Evolutionary conservation across 2,797 vertebrate genomes (phyloP).

Genomic region (Poeciliopsis turneri): DNA sequence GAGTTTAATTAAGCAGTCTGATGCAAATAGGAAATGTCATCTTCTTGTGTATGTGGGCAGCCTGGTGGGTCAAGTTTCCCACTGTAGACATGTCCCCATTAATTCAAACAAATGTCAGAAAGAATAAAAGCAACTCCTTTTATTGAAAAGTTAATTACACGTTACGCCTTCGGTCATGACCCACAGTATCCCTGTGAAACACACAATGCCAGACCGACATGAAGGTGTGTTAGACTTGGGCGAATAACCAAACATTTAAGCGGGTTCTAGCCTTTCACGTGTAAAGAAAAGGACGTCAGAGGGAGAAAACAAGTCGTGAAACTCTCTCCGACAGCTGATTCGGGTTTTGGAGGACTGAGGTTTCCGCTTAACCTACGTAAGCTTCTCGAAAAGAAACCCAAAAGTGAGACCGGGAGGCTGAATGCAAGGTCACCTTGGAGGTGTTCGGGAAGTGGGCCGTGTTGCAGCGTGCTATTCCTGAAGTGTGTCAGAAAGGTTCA

Average conservation of each 20-base stretch:
- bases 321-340: constrained; percentile 18
- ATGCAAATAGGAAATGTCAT: constrained; percentile 21
- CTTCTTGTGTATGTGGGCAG: constrained; percentile 15
- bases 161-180: constrained; percentile 14
- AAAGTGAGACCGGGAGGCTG: constrained; percentile 9
- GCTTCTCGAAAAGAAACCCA: neutral
- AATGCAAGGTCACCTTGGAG: constrained; percentile 11
- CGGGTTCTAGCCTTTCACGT: constrained; percentile 37
- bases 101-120: constrained; percentile 47
- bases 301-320: constrained; percentile 26
- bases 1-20: constrained; percentile 22
- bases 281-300: constrained; percentile 24
- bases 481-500: constrained; percentile 51
- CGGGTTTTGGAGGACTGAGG: constrained; percentile 37
- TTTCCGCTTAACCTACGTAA: neutral
- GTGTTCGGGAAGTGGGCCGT: constrained; percentile 53
- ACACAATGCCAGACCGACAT: neutral
- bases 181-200: constrained; percentile 15
- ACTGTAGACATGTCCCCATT: constrained; percentile 20
- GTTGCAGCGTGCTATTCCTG: constrained; percentile 44
- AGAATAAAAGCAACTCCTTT: constrained; percentile 36
- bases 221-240: constrained; percentile 1
- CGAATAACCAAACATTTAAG: constrained; percentile 14
- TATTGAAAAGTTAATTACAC: constrained; percentile 35
- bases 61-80: constrained; percentile 27